phyloP scores from a whole-genome alignment of 2,113 vertebrate genomes.

The Smithornis capensis region DNA sequence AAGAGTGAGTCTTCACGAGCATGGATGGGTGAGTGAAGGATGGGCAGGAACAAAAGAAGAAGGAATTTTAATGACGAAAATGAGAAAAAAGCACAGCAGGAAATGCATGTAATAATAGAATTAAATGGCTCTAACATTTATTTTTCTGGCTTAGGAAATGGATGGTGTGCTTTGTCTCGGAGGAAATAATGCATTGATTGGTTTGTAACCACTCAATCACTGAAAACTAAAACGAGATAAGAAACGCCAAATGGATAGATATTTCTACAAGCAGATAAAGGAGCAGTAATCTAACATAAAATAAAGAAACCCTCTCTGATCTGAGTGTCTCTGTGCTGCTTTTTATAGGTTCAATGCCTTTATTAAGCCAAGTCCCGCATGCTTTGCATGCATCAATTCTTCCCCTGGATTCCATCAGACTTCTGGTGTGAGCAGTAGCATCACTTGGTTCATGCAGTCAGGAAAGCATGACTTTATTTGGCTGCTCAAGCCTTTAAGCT shows the following conservation, averaged over 20 bases:
- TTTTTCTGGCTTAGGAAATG: slow-evolving; percentile 51
- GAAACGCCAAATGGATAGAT: neutral
- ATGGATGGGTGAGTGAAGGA: neutral
- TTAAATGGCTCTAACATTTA: slow-evolving; percentile 32
- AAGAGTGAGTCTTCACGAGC: accelerated
- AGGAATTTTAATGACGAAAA: slow-evolving; percentile 33
- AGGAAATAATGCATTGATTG: slow-evolving; percentile 68
- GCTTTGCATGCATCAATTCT: neutral
- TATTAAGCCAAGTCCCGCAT: neutral
- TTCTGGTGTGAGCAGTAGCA: neutral
- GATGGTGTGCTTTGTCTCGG: slow-evolving; percentile 24
- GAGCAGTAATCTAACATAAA: neutral
- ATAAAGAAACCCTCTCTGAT: neutral
- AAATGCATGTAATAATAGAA: slow-evolving; percentile 44
- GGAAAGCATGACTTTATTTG: neutral
- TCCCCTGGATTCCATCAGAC: neutral
- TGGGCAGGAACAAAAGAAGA: neutral
- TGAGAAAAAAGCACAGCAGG: slow-evolving; percentile 31
- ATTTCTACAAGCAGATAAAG: slow-evolving; percentile 11
- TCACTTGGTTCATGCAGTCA: neutral
- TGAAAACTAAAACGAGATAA: slow-evolving; percentile 33
- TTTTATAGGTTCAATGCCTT: neutral
- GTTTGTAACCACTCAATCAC: slow-evolving; percentile 49
- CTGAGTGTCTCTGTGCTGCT: neutral
- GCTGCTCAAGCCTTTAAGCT: neutral